A percentile compares a stretch with the other conserved stretches of the same genome.
These are phyloP conservation scores for Lota lota DNA, from an alignment of 2,113 vertebrate species.

Conservation along the genomic window DNA sequence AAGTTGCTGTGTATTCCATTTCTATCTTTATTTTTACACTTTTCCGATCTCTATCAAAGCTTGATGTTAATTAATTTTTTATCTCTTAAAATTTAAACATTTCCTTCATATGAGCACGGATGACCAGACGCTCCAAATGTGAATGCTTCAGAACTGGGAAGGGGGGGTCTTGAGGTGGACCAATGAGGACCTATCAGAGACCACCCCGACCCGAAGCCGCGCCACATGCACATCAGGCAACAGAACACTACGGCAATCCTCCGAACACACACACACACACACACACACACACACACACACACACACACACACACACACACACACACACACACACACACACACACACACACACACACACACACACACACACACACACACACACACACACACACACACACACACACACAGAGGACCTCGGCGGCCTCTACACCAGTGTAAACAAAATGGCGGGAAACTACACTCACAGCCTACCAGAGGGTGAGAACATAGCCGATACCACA, in stretches of 20 bases:
- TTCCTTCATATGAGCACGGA: conserved; percentile 44
- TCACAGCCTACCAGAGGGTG: conserved; percentile 53
- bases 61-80: conserved; percentile 28
- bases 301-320: too few relatives aligned
- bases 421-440: conserved; percentile 52
- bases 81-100: conserved; percentile 5
- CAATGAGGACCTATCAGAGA: too few relatives aligned
- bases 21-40: conserved; percentile 55
- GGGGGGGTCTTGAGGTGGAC: too few relatives aligned
- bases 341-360: too few relatives aligned
- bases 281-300: too few relatives aligned
- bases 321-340: not conserved
- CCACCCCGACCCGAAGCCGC: not conserved
- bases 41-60: conserved; percentile 42
- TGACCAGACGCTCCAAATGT: not conserved
- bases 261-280: conserved; percentile 21
- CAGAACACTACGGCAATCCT: conserved; percentile 30
- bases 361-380: not conserved
- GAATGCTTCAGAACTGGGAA: not conserved
- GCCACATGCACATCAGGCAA: conserved; percentile 40
- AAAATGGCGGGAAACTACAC: conserved; percentile 52
- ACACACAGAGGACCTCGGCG: conserved; percentile 41
- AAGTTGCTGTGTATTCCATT: conserved; percentile 60
- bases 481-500: conserved; percentile 37
- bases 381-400: conserved; percentile 26